Conservation (phyloP, 1,140 invertebrate genomes). For the Pogonognathellus flavescens region DNA sequence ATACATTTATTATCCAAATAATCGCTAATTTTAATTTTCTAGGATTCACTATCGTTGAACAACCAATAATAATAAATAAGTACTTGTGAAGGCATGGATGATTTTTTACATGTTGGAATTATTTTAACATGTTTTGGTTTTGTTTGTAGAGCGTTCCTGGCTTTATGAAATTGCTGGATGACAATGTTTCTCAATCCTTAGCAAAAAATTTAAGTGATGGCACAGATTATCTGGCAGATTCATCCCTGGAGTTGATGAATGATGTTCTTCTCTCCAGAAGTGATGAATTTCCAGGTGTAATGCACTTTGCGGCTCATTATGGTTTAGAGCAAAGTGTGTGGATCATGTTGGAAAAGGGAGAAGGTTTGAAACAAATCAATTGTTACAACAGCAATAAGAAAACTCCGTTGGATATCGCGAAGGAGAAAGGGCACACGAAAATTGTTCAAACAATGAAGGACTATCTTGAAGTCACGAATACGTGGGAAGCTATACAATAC, state of each 20-base stretch:
- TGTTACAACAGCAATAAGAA: constrained; percentile 56
- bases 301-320: constrained; percentile 89
- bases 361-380: constrained; percentile 60
- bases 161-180: constrained; percentile 61
- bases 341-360: constrained; percentile 78
- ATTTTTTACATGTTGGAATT: too few relatives aligned
- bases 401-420: constrained; percentile 61
- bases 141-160: constrained; percentile 58
- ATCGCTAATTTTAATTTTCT: too few relatives aligned
- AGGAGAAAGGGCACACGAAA: constrained; percentile 13
- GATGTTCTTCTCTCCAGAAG: constrained; percentile 61
- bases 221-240: constrained; percentile 58
- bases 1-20: too few relatives aligned
- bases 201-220: constrained; percentile 55
- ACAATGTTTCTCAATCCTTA: constrained; percentile 60
- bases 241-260: constrained; percentile 63
- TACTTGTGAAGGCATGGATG: too few relatives aligned
- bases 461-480: constrained; percentile 56
- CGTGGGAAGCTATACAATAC: constrained; percentile 50
- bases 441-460: constrained; percentile 61
- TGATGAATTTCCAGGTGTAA: constrained; percentile 88
- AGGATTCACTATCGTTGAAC: too few relatives aligned
- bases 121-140: background rate
- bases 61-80: too few relatives aligned
- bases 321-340: constrained; percentile 86